Conservation (phyloP, 2,888 invertebrate species). For the Sinelater perroti region DNA sequence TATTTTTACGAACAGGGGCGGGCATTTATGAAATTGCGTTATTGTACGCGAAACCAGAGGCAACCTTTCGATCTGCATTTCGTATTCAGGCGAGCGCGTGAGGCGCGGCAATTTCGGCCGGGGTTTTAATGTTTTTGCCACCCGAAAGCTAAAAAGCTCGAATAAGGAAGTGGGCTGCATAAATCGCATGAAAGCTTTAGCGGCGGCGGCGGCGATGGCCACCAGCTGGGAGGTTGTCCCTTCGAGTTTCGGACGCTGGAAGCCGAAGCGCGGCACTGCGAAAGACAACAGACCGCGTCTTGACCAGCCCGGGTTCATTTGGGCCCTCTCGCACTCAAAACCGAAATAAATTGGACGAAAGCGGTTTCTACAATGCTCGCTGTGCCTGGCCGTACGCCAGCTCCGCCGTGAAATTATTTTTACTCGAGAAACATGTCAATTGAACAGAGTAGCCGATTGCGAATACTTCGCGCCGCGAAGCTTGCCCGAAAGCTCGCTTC, state of each 20-base stretch:
- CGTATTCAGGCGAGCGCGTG: constrained; percentile 8
- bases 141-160: neutral
- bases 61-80: constrained; percentile 10
- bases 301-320: constrained; percentile 4
- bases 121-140: neutral
- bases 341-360: neutral
- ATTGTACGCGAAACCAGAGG: constrained; percentile 14
- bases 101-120: neutral
- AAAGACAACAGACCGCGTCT: too few relatives aligned
- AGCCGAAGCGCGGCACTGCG: too few relatives aligned
- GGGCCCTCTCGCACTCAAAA: constrained; percentile 5
- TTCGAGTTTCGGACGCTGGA: neutral
- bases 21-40: constrained; percentile 22
- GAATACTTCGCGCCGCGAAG: too few relatives aligned
- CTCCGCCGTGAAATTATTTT: constrained; percentile 9
- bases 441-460: constrained; percentile 9
- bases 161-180: neutral
- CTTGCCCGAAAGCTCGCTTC: too few relatives aligned
- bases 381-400: constrained; percentile 4
- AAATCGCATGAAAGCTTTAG: too few relatives aligned
- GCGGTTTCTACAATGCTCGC: neutral
- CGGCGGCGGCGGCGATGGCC: neutral
- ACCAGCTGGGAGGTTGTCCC: neutral
- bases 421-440: constrained; percentile 12
- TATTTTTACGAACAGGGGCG: constrained; percentile 21